Base-by-base conservation (phyloP, 2,888 invertebrate species). In the Endomychus coccineus region DNA sequence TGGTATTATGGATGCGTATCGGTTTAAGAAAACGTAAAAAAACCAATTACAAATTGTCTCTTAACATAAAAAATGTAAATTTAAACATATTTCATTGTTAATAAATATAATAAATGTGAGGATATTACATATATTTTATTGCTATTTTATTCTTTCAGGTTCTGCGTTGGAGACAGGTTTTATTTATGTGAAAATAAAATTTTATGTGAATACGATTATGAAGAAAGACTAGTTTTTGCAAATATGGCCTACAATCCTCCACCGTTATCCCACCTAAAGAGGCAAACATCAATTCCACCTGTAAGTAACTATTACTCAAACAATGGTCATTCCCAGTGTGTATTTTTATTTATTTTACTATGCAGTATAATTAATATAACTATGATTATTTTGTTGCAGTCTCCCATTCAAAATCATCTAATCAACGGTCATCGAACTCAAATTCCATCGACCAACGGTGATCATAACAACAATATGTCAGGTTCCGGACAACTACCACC, bases 151-250 rank as follows among this genome's bases (percentile, higher is more conserved):
- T 59, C 54, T 67, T 70, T 7, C 77, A 96, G 96, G 74, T 96
- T 95, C 71, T 96, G 96, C 69, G 94, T 96, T 25, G 96, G 96
- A 17, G 96, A 96, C 67, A 80, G 91, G 47, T 96, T 94, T 70
- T 96, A 95, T 70, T 71, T 96, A 54, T 92, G 91, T 70, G 95
- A 95, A 69, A 95, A 95, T 71, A 92, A 94, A 73, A 95, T 96
- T 51, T 78, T 96, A 34, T 96, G 96, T 70, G 95, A 95, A 69
- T 94, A 94, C 64, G 96, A 96, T 67, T 96, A 95, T 63, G 94
- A 95, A 62, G 95, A 96, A 69, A 74, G 94, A 50, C 73, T 92
- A 67, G 89, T 94, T 47, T 94, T 94, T 63, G 92, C 94, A 44
- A 91, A 89, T 62, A 89, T 94, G 87, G 86, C 89, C 28, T 85